Percentiles rank a stretch among this genome's conserved stretches.
Evolutionary conservation across 2,113 vertebrate species (phyloP).

Genomic region (Alethe castanea): DNA sequence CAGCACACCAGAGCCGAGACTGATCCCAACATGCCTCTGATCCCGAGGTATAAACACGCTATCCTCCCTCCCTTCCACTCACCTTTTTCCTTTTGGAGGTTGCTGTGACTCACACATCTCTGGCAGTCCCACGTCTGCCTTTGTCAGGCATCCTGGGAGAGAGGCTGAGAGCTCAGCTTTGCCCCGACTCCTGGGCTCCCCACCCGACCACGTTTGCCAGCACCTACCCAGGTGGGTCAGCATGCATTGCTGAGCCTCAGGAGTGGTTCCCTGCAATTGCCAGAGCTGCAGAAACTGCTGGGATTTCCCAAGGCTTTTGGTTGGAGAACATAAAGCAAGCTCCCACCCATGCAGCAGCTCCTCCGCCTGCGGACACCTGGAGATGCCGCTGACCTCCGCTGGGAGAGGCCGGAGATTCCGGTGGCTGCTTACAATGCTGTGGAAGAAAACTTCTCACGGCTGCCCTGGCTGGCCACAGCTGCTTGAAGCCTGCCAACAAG

Average conservation of each 20-base stretch:
- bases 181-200: background rate
- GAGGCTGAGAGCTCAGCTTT: background rate
- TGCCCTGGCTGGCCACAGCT: background rate
- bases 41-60: background rate
- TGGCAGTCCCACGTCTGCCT: background rate
- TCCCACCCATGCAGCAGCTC: background rate
- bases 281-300: background rate
- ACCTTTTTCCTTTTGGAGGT: background rate
- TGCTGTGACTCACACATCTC: background rate
- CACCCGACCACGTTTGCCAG: accelerated
- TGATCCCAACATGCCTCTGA: background rate
- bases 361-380: background rate
- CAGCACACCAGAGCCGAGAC: background rate
- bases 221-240: background rate
- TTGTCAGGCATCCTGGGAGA: background rate
- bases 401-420: background rate
- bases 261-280: background rate
- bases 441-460: background rate
- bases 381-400: background rate
- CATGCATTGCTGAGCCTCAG: background rate
- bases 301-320: background rate
- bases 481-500: background rate
- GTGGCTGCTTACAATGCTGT: background rate
- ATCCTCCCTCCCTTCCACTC: background rate
- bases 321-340: background rate